A percentile compares a stretch with the other conserved stretches of the same genome.
These are phyloP conservation scores for Crotalus horridus DNA, from an alignment of 2,113 vertebrate genomes.

Conservation along the genomic window DNA sequence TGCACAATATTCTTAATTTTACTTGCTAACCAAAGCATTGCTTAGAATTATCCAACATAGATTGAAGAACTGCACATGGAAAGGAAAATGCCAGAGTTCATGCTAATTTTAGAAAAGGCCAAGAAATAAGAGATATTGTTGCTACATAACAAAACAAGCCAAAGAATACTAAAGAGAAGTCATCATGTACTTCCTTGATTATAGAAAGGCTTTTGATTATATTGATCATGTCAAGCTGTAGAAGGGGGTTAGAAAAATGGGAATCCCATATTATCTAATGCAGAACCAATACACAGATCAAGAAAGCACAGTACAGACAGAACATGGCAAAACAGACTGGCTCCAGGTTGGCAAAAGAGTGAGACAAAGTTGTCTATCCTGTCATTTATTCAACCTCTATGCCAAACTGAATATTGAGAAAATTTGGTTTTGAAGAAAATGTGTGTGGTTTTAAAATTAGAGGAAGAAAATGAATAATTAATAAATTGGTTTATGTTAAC, in stretches of 20 bases:
- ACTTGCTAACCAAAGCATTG: no score
- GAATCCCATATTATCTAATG: background rate
- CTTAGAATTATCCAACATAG: no score
- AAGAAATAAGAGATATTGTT: no score
- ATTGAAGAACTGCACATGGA: no score
- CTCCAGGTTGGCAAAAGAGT: background rate
- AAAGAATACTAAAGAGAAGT: no score
- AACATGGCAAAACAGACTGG: background rate
- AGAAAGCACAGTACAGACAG: background rate
- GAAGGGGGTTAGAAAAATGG: background rate
- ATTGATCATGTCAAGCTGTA: no score
- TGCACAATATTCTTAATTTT: no score
- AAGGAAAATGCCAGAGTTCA: no score
- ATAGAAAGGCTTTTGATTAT: no score
- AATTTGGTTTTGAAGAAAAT: background rate
- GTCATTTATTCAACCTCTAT: background rate
- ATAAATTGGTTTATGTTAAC: background rate
- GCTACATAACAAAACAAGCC: no score
- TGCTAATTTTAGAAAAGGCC: no score
- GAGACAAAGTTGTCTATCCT: background rate
- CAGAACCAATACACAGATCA: background rate
- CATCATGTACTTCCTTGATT: no score
- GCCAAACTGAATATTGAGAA: background rate
- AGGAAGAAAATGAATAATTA: background rate
- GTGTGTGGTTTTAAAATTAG: background rate